A percentile compares a stretch with the other conserved stretches of the same genome.
Conservation (phyloP, 2,797 vertebrate species). For the Semaprochilodus insignis region DNA sequence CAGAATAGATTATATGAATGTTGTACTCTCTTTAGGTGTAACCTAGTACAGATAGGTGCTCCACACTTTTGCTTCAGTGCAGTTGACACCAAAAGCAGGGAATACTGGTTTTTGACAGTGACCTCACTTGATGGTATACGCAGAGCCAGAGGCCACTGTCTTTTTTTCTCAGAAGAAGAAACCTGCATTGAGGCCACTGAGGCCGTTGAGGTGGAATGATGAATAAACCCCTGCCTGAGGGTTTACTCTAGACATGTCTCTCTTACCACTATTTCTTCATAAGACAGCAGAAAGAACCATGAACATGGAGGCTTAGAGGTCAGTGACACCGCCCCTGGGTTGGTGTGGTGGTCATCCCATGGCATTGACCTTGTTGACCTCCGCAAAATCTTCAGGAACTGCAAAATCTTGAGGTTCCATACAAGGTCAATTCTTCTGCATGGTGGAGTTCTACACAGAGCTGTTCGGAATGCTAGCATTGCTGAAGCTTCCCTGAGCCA, state of each 20-base stretch:
- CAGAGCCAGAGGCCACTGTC: neutral
- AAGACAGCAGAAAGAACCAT: neutral
- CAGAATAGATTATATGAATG: neutral
- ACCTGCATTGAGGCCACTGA: neutral
- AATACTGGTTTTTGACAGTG: neutral
- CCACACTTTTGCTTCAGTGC: neutral
- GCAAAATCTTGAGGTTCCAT: no score
- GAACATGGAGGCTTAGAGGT: neutral
- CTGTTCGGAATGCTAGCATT: neutral
- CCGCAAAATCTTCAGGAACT: neutral
- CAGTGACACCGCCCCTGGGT: neutral
- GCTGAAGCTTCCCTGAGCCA: neutral
- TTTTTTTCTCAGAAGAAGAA: neutral
- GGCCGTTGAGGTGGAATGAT: neutral
- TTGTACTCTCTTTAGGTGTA: neutral
- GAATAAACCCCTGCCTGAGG: neutral
- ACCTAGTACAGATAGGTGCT: neutral
- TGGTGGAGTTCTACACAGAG: neutral
- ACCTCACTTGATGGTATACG: neutral
- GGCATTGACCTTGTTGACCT: neutral
- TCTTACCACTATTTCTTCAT: neutral
- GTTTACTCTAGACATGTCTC: neutral
- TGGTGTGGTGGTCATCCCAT: neutral
- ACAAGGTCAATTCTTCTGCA: neutral
- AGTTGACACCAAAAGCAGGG: neutral